Evolutionary conservation across 2,888 invertebrate species (phyloP).

Genomic region (Agrilus cyanescens): DNA sequence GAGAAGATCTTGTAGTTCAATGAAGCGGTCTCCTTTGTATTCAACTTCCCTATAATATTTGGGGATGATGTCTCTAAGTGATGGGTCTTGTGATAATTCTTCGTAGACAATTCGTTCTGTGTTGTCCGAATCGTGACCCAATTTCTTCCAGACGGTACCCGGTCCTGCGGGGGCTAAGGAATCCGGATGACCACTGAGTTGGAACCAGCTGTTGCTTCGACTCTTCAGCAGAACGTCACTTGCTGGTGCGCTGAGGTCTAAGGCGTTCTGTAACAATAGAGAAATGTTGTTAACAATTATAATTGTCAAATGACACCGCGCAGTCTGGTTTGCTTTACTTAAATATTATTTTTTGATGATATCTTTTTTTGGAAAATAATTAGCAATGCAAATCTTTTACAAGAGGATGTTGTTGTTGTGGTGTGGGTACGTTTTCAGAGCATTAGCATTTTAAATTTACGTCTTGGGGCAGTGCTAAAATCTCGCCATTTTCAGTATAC

Average conservation of each 20-base stretch:
- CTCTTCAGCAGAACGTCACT: constrained; percentile 73
- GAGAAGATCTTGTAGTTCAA: constrained; percentile 89
- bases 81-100: constrained; percentile 61
- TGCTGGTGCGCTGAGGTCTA: constrained; percentile 83
- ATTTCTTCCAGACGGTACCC: constrained; percentile 88
- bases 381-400: background rate
- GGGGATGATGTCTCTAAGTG: constrained; percentile 64
- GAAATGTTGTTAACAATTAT: constrained; percentile 12
- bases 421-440: too few relatives aligned
- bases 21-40: constrained; percentile 70
- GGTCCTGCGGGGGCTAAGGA: constrained; percentile 87
- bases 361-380: background rate
- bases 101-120: constrained; percentile 71
- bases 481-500: too few relatives aligned
- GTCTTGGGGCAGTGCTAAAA: too few relatives aligned
- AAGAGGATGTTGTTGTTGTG: background rate
- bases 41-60: constrained; percentile 74
- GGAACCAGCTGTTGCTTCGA: constrained; percentile 67
- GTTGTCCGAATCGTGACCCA: constrained; percentile 55
- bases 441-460: too few relatives aligned
- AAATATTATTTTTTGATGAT: background rate
- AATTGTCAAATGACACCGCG: constrained; percentile 4
- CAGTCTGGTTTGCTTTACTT: background rate
- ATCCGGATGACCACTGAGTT: constrained; percentile 85
- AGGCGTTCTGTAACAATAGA: constrained; percentile 64